These are phyloP conservation scores for Microplitis manilae DNA, from an alignment of 2,888 invertebrate genomes.

Conservation along the genomic window DNA sequence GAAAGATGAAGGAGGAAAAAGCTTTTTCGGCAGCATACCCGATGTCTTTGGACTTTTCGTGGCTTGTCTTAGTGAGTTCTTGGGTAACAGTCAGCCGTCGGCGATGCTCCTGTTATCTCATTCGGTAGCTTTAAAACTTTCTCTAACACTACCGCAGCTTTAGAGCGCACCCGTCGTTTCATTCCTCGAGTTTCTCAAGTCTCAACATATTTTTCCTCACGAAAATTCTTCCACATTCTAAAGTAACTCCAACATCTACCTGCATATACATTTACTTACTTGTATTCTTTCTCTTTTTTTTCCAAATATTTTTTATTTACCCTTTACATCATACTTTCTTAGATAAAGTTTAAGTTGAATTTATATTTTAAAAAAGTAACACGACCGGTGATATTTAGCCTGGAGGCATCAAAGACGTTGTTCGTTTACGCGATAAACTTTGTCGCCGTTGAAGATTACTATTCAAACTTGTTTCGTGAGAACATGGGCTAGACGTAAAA, in stretches of 20 bases:
- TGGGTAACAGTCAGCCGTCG: conserved; percentile 9
- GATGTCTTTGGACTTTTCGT: neutral
- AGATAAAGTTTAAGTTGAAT: neutral
- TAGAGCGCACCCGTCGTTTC: neutral
- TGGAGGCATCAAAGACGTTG: conserved; percentile 9
- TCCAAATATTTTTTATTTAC: neutral
- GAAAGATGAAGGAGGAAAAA: neutral
- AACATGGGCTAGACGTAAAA: conserved; percentile 11
- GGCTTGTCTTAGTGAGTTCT: neutral
- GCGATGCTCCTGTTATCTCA: conserved; percentile 25
- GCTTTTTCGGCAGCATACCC: neutral
- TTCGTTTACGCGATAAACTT: conserved; percentile 28
- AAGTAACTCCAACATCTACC: conserved; percentile 2
- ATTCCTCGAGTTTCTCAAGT: conserved; percentile 5
- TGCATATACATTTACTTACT: conserved; percentile 2
- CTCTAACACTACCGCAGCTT: conserved; percentile 15
- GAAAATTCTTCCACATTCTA: neutral
- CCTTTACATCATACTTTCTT: conserved; percentile 2
- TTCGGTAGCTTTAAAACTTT: conserved; percentile 14
- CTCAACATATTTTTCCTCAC: conserved; percentile 13
- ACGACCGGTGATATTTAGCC: conserved; percentile 1
- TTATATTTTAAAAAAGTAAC: conserved; percentile 2
- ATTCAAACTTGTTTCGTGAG: conserved; percentile 49
- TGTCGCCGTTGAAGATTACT: conserved; percentile 45
- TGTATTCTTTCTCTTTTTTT: conserved; percentile 3